phyloP scores from a whole-genome alignment of 2,797 vertebrate genomes.

The Sarcophilus harrisii region DNA sequence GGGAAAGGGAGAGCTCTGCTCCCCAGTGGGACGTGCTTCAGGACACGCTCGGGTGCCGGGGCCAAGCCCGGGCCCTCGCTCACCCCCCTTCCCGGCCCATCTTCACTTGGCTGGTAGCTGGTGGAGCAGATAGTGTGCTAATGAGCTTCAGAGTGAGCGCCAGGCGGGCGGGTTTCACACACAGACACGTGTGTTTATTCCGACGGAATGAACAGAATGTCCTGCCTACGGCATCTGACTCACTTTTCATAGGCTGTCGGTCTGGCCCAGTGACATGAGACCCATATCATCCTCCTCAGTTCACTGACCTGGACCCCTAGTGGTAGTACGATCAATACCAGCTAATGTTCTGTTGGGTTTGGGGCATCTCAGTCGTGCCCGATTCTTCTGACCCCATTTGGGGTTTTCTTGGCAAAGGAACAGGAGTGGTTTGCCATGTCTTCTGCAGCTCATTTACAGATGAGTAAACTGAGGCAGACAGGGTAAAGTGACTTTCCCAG shows the following conservation, averaged over 20 bases:
- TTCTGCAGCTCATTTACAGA: background rate
- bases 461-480: background rate
- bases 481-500: background rate
- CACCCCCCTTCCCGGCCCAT: background rate
- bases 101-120: slow-evolving; percentile 20
- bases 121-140: slow-evolving; percentile 33
- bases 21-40: slow-evolving; percentile 58
- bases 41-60: slow-evolving; percentile 16
- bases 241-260: slow-evolving; percentile 79
- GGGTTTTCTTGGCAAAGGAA: background rate
- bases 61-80: background rate
- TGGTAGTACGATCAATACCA: background rate
- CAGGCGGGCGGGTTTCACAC: slow-evolving; percentile 68
- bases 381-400: background rate
- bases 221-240: slow-evolving; percentile 74
- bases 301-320: slow-evolving; percentile 60
- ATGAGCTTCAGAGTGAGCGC: slow-evolving; percentile 72
- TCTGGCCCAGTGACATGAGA: slow-evolving; percentile 12
- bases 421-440: background rate
- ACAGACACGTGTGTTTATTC: slow-evolving; percentile 76
- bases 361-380: background rate
- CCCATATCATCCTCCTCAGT: slow-evolving; percentile 69
- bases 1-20: slow-evolving; percentile 54
- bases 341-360: background rate
- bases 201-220: slow-evolving; percentile 82